Evolutionary conservation across 2,113 vertebrate species (phyloP), one percentile per base, ranked within the genome.

Genomic region (Vombatus ursinus): DNA sequence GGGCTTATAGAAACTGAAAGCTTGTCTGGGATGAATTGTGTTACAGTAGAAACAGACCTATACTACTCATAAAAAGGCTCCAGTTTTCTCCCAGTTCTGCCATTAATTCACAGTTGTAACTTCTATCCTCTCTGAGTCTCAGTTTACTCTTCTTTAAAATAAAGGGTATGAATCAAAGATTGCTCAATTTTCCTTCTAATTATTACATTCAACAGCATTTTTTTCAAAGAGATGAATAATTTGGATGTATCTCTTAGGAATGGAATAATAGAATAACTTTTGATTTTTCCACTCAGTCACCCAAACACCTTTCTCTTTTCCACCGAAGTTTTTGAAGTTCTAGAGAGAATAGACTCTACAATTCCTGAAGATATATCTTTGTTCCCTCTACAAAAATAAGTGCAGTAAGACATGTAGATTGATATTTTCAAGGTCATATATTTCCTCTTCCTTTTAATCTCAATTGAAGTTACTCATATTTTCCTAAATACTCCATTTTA

Each of bases 151-250:
- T 47, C 22, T 95, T 52, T 52, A 37, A 91, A 57, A 89, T 19
- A 93, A 90, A 91, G 26, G 12, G 50, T 16, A 28, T 93, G 49
- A 8, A n/a, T 50, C 93, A 16, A 19, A 37, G 84, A 61, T 92
- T 31, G 89, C 37, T 93, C 89, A 68, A 19, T 51, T 26, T n/a
- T 26, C n/a, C 92, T 91, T 90, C 68, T 52, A n/a, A 92, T 51
- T 95, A n/a, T 94, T 52, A 92, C 93, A 94, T 95, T 84, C 44
- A 90, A 19, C 51, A 8, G 89, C 3, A 61, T 61, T 31, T 31
- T 11, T 11, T 14, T 12, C 26, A 61, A 31, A 61, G 57, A 28
- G 54, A 12, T 61, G 31, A 61, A 61, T 61, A 61, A 61, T 31
- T 61, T 61, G 28, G 0, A 28, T 61, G 28, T 54, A 25, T 31